Evolutionary conservation across 2,888 invertebrate species (phyloP).

Genomic region (Boloria euphrosyne): DNA sequence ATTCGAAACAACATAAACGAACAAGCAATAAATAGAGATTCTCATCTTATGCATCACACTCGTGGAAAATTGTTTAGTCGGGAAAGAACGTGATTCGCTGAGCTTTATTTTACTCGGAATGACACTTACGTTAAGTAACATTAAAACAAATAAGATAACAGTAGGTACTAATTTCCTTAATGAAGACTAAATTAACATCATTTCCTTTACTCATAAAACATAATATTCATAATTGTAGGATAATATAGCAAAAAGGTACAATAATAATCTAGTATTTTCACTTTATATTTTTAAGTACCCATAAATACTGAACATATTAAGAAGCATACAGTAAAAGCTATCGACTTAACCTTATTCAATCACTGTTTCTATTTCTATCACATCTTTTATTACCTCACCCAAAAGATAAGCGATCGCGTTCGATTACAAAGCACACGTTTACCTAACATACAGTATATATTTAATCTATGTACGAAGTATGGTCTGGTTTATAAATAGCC

Average conservation of each 20-base stretch:
- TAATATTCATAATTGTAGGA: no score
- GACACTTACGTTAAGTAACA: constrained; percentile 32
- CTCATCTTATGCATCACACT: constrained; percentile 11
- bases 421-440: constrained; percentile 30
- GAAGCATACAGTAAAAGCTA: no score
- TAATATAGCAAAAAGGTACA: no score
- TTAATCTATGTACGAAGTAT: constrained; percentile 64
- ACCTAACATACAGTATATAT: constrained; percentile 42
- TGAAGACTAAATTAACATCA: no score
- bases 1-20: constrained; percentile 38
- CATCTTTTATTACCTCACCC: constrained; percentile 16
- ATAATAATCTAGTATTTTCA: no score
- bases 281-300: no score
- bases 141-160: no score
- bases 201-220: no score
- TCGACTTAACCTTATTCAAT: no score
- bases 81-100: constrained; percentile 16
- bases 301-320: no score
- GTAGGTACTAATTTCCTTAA: no score
- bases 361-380: constrained; percentile 22
- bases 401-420: constrained; percentile 29
- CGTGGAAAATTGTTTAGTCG: constrained; percentile 20
- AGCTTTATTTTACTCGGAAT: constrained; percentile 48
- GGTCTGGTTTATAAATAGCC: constrained; percentile 78
- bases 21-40: constrained; percentile 13